Evolutionary conservation across 2,888 invertebrate species (phyloP).

Genomic region (Pristionchus japonicus): DNA sequence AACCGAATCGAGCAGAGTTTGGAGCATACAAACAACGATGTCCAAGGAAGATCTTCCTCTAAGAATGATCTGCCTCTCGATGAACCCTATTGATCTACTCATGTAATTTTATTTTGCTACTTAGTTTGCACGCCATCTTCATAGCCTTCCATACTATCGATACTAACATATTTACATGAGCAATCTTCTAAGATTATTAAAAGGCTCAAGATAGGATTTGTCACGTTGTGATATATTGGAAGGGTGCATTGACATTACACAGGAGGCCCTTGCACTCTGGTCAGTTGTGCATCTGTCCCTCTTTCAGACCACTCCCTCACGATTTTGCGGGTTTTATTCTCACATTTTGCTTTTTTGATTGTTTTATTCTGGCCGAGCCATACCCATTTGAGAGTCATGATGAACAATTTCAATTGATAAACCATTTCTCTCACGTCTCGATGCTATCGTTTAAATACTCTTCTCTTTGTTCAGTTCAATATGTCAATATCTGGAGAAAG

Average conservation of each 20-base stretch:
- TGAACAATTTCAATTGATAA: conserved; percentile 41
- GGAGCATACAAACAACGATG: background rate
- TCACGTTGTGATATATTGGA: conserved; percentile 37
- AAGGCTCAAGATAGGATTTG: conserved; percentile 20
- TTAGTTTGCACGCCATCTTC: conserved; percentile 33
- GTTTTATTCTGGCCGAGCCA: conserved; percentile 41
- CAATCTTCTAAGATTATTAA: background rate
- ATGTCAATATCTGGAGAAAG: background rate
- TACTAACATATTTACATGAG: conserved; percentile 30
- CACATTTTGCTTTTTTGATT: conserved; percentile 17
- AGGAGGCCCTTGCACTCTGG: conserved; percentile 13
- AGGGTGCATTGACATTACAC: conserved; percentile 13
- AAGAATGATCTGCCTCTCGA: conserved; percentile 20
- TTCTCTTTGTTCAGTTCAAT: conserved; percentile 26
- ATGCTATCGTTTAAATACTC: background rate
- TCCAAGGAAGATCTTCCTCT: background rate
- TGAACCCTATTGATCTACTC: background rate
- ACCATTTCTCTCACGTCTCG: conserved; percentile 43
- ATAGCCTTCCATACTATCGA: conserved; percentile 23
- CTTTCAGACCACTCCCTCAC: conserved; percentile 15
- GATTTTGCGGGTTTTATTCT: conserved; percentile 14
- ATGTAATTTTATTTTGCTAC: background rate
- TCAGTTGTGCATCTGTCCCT: background rate
- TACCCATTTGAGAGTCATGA: conserved; percentile 42
- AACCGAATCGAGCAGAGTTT: conserved; percentile 4